A percentile compares a stretch with the other conserved stretches of the same genome.
These are phyloP conservation scores for Leptinotarsa haldemani DNA, from an alignment of 2,888 invertebrate species.

Conservation along the genomic window DNA sequence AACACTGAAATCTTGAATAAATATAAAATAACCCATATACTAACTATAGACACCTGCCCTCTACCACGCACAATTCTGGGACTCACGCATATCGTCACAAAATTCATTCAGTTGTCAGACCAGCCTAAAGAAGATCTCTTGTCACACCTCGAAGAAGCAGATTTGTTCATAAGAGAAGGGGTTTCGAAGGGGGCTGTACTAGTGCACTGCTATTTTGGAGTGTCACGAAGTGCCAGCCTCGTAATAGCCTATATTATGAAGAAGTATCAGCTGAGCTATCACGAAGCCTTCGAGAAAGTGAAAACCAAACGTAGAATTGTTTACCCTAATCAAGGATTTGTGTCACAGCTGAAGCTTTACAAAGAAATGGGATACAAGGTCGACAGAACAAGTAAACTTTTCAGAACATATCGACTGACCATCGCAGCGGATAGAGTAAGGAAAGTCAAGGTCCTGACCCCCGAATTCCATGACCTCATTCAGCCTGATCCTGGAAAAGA, in stretches of 20 bases:
- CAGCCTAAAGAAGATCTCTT: conserved; percentile 87
- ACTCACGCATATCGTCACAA: conserved; percentile 74
- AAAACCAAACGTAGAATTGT: conserved; percentile 79
- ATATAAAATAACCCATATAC: conserved; percentile 78
- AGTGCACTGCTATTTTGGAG: conserved; percentile 93
- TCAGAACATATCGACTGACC: conserved; percentile 80
- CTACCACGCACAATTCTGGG: conserved; percentile 80
- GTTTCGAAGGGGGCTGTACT: conserved; percentile 74
- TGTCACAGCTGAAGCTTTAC: conserved; percentile 82
- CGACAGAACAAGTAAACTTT: conserved; percentile 76
- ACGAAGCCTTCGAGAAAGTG: conserved; percentile 77
- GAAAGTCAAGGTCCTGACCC: conserved; percentile 87
- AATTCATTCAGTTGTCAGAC: conserved; percentile 86
- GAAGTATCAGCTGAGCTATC: conserved; percentile 78
- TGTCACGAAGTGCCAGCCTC: conserved; percentile 89
- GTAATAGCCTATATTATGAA: conserved; percentile 91
- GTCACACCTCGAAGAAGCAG: conserved; percentile 77
- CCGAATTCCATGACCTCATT: conserved; percentile 79
- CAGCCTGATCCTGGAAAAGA: conserved; percentile 83
- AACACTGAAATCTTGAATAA: conserved; percentile 76
- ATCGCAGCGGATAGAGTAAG: conserved; percentile 85
- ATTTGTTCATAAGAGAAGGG: conserved; percentile 80
- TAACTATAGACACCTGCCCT: conserved; percentile 88
- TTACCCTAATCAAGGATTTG: conserved; percentile 84
- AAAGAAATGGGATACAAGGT: conserved; percentile 81